Base-by-base conservation (phyloP, 2,797 vertebrate species). In the Lepilemur septentrionalis region DNA sequence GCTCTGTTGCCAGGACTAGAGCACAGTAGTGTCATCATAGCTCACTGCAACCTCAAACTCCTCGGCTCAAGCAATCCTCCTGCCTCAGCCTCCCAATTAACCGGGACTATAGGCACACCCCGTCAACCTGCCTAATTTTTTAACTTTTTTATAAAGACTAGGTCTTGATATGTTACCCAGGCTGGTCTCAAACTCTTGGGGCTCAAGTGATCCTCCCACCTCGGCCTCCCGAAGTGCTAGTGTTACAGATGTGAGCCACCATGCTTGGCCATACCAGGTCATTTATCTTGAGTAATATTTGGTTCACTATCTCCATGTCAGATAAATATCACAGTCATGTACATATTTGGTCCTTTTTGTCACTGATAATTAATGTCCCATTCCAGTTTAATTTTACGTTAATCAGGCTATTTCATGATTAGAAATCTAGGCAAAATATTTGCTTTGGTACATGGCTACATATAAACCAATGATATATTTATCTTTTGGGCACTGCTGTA, bases 371-470 rank as follows among this genome's bases (percentile, higher is more conserved):
- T 81, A 92, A 46, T 80, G n/a, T 80, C 9, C 30, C 28, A 90
- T 52, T 93, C 48, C 61, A 63, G 48, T 96, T 93, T 80, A 78
- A 48, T 86, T 82, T 93, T 87, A 65, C 20, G 55, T 61, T 83
- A 59, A 92, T 52, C 85, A 88, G 48, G 73, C 15, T 30, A 70
- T 46, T 70, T 96, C 20, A 48, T 89, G 22, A 67, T 57, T 93
- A 2, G 6, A 85, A 95, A 93, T 73, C 57, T 75, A 96, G 52
- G n/a, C 52, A 88, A 94, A 89, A 65, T 48, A 91, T 35, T 57
- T 67, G 13, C 13, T 28, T 70, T 80, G 22, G 55, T 76, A 80
- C 50, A 84, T 2, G 65, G 78, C 35, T 85, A 90, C 55, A 4
- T 67, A 46, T 43, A 91, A 78, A 63, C 70, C n/a, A 43, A 46